Evolutionary conservation across 1,140 invertebrate genomes (phyloP).

Genomic region (Vanessa atalanta): DNA sequence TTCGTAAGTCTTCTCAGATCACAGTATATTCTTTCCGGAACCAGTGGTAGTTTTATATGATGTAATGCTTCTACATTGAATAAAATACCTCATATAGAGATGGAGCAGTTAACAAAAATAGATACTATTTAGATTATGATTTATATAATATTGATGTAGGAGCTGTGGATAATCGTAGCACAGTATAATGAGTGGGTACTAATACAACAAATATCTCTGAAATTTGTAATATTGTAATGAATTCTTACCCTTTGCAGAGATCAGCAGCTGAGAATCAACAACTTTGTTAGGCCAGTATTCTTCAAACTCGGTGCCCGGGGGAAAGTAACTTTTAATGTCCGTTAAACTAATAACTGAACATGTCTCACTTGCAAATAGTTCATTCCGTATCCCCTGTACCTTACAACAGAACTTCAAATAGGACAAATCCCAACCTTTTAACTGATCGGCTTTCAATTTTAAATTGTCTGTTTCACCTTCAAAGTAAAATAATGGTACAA

Average conservation of each 20-base stretch:
- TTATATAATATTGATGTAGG: too few species aligned
- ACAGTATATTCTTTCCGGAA: too few species aligned
- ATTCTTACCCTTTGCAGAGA: constrained; percentile 83
- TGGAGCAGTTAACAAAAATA: too few species aligned
- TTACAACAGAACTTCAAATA: constrained; percentile 97
- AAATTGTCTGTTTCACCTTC: constrained; percentile 95
- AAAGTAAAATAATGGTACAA: constrained; percentile 96
- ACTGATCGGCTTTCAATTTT: constrained; percentile 90
- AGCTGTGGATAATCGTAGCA: too few species aligned
- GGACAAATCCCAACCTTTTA: constrained; percentile 94
- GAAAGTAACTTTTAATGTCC: constrained; percentile 95
- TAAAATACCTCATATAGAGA: too few species aligned
- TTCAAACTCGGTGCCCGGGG: constrained; percentile 92
- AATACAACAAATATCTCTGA: too few species aligned
- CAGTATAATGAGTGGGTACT: too few species aligned
- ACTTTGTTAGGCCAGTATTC: constrained; percentile 95
- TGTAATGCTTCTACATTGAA: too few species aligned
- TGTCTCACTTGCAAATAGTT: constrained; percentile 93
- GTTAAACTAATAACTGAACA: constrained; percentile 93
- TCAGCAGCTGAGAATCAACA: constrained; percentile 87
- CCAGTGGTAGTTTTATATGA: too few species aligned
- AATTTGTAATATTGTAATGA: background rate
- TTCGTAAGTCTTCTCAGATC: too few species aligned
- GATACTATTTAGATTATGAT: too few species aligned
- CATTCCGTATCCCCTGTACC: constrained; percentile 94